phyloP scores from a whole-genome alignment of 2,113 vertebrate species.

The Myanophis thanlyinensis region DNA sequence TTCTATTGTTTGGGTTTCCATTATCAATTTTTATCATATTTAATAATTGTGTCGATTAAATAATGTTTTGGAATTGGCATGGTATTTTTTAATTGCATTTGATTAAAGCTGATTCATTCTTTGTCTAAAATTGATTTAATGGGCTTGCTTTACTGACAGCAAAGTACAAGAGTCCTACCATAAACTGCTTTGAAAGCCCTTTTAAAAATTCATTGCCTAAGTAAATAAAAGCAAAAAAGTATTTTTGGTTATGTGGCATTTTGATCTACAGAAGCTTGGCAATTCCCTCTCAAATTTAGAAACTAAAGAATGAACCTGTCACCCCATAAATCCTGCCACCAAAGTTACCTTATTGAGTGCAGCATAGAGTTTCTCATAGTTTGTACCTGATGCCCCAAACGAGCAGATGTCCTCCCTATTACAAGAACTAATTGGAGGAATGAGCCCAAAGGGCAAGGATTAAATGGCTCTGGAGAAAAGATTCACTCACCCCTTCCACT shows the following conservation, averaged over 20 bases:
- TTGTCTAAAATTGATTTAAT: neutral
- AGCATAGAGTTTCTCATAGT: neutral
- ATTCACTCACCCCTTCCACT: neutral
- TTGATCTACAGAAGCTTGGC: neutral
- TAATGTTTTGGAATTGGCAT: neutral
- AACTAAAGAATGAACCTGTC: neutral
- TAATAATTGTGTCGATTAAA: neutral
- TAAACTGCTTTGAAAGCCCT: neutral
- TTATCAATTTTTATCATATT: neutral
- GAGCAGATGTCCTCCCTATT: neutral
- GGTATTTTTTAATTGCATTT: neutral
- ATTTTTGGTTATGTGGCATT: neutral
- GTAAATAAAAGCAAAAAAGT: neutral
- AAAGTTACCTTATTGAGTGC: neutral
- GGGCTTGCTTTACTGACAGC: neutral
- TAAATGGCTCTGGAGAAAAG: neutral
- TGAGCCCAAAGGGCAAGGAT: neutral
- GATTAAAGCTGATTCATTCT: neutral
- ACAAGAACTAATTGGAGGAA: conserved; percentile 6
- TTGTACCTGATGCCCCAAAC: neutral
- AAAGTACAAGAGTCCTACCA: neutral
- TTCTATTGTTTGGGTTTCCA: neutral
- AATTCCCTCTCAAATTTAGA: neutral
- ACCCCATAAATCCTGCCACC: too few species aligned
- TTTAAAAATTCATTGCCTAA: neutral